Conservation (phyloP, 2,888 invertebrate species). For the Thymelicus lineola region DNA sequence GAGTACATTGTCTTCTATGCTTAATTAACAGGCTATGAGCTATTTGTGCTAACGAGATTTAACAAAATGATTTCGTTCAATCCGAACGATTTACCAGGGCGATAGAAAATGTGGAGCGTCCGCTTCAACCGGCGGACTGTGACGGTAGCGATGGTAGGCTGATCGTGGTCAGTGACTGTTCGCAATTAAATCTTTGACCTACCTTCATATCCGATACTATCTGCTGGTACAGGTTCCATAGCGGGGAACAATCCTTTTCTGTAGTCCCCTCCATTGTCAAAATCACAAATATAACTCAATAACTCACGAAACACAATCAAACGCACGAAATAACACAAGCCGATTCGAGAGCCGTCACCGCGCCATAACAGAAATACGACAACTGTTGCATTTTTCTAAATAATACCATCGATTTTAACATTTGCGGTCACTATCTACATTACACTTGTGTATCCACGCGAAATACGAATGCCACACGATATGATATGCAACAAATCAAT, state of each 20-base stretch:
- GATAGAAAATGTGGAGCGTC: conserved; percentile 57
- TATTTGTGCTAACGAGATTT: neutral
- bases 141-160: conserved; percentile 32
- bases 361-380: conserved; percentile 61
- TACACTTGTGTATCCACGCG: conserved; percentile 64
- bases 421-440: conserved; percentile 66
- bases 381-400: conserved; percentile 73
- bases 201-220: conserved; percentile 99
- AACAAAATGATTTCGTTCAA: conserved; percentile 57
- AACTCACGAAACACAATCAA: conserved; percentile 64
- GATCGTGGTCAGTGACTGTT: conserved; percentile 8
- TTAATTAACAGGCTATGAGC: too few species aligned
- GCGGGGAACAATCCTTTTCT: conserved; percentile 94
- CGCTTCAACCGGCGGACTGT: conserved; percentile 48
- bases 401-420: conserved; percentile 47
- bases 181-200: conserved; percentile 64
- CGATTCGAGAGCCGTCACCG: conserved; percentile 46
- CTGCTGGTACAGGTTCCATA: conserved; percentile 97
- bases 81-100: conserved; percentile 60
- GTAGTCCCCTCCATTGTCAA: conserved; percentile 88
- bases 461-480: conserved; percentile 60
- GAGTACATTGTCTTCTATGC: too few species aligned
- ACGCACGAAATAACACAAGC: conserved; percentile 62
- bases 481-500: conserved; percentile 78
- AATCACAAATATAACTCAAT: conserved; percentile 62